phyloP scores from a whole-genome alignment of 2,113 vertebrate genomes.

The Motacilla alba region DNA sequence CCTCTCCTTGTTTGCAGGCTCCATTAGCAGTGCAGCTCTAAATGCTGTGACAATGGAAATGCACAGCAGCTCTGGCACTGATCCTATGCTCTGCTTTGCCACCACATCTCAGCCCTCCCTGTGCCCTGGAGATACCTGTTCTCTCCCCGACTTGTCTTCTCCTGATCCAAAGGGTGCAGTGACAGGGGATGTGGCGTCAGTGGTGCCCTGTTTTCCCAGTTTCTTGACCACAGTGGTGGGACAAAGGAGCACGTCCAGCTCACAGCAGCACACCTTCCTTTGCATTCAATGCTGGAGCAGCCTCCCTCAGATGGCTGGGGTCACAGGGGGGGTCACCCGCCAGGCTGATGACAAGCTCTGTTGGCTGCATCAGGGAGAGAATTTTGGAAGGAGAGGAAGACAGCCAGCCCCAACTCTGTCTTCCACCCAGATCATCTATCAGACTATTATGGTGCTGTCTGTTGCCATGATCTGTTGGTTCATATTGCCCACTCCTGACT shows the following conservation, averaged over 20 bases:
- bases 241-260: not conserved
- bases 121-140: not conserved
- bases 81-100: not conserved
- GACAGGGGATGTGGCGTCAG: not conserved
- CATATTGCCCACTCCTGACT: not conserved
- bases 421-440: not conserved
- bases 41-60: not conserved
- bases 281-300: fast-evolving
- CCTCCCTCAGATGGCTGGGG: not conserved
- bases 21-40: not conserved
- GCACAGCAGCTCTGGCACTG: not conserved
- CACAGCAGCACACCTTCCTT: not conserved
- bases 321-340: not conserved
- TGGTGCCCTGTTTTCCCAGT: not conserved
- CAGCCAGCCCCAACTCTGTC: not conserved
- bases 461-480: not conserved
- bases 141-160: not conserved
- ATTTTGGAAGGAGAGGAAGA: not conserved
- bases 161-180: not conserved
- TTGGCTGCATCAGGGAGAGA: not conserved
- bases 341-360: not conserved
- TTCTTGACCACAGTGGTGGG: not conserved
- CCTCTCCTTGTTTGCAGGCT: not conserved
- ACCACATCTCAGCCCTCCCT: not conserved
- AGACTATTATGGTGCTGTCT: not conserved